phyloP scores from a whole-genome alignment of 2,888 invertebrate species.

The Heliconius cydno region DNA sequence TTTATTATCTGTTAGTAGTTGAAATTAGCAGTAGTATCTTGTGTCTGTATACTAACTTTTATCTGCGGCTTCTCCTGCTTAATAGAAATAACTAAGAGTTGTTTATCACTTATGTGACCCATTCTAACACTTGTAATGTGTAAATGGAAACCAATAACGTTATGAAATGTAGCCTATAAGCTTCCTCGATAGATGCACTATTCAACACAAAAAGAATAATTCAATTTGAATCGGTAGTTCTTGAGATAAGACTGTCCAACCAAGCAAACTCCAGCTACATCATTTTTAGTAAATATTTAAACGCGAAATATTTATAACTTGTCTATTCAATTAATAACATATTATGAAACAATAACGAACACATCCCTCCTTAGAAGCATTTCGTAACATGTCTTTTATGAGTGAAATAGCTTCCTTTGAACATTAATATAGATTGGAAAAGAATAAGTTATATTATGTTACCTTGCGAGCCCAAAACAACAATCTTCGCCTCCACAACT shows the following conservation, averaged over 20 bases:
- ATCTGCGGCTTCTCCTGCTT: not conserved
- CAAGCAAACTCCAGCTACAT: not conserved
- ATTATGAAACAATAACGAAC: slow-evolving; percentile 15
- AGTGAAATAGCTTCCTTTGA: slow-evolving; percentile 29
- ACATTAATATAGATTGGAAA: slow-evolving; percentile 3
- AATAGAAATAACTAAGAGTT: not conserved
- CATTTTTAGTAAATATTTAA: not conserved
- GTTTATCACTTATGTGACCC: too few relatives aligned
- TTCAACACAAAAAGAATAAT: too few relatives aligned
- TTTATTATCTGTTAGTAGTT: not conserved
- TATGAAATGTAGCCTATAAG: too few relatives aligned
- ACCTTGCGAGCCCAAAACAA: slow-evolving; percentile 93
- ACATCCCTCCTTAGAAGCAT: not conserved
- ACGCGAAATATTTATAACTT: not conserved
- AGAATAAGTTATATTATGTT: slow-evolving; percentile 54
- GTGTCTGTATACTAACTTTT: not conserved
- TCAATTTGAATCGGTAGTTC: not conserved
- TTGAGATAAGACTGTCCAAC: not conserved
- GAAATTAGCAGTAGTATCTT: not conserved
- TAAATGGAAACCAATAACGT: too few relatives aligned
- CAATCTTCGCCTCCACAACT: slow-evolving; percentile 92
- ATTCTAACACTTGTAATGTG: too few relatives aligned
- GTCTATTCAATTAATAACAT: not conserved
- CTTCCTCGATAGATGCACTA: too few relatives aligned
- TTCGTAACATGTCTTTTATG: slow-evolving; percentile 8